phyloP scores from a whole-genome alignment of 2,888 invertebrate genomes.

The Onthophagus sagittarius region DNA sequence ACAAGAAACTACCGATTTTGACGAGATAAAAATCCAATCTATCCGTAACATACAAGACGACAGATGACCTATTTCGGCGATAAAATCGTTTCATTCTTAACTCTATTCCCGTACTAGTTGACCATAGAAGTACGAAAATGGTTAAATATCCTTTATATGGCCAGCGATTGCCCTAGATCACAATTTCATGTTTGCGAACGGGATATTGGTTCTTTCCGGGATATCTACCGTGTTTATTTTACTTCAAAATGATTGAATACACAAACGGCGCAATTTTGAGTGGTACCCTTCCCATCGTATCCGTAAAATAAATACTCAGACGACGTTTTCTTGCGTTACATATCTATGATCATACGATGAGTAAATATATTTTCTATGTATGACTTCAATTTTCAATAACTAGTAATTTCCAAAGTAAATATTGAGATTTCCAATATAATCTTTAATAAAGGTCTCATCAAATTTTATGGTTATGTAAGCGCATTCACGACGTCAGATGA shows the following conservation, averaged over 20 bases:
- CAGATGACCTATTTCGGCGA: background rate
- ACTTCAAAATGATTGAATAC: conserved; percentile 18
- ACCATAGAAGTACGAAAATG: background rate
- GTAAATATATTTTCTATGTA: background rate
- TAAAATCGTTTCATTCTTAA: background rate
- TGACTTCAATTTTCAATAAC: no score
- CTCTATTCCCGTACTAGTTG: background rate
- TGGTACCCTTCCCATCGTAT: background rate
- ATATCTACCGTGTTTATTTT: conserved; percentile 15
- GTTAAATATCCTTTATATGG: background rate
- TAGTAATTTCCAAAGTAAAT: no score
- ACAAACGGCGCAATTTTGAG: background rate
- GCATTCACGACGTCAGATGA: background rate
- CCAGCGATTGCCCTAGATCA: background rate
- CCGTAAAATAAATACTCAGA: background rate
- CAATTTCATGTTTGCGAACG: conserved; percentile 4
- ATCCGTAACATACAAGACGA: background rate
- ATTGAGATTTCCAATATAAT: no score
- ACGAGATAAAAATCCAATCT: background rate
- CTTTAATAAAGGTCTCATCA: background rate
- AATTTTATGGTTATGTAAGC: background rate
- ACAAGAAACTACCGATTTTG: no score
- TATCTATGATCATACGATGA: background rate
- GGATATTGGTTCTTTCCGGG: conserved; percentile 6
- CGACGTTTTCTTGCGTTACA: background rate